A percentile compares a stretch with the other conserved stretches of the same genome.
Evolutionary conservation across 2,113 vertebrate species (phyloP).

Genomic region (Trichechus manatus): DNA sequence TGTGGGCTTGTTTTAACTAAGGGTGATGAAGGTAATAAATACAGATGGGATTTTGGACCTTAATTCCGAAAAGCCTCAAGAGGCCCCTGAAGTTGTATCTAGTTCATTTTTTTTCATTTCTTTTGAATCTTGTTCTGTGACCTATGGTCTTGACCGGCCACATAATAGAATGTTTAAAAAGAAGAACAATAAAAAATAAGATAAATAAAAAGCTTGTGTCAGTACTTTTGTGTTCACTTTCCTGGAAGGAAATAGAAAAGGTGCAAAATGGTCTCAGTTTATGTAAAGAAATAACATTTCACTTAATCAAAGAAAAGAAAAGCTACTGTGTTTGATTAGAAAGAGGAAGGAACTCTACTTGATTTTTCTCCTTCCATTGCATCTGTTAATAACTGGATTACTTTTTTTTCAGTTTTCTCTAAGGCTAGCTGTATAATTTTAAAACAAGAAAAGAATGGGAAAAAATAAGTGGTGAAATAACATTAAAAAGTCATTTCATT

Average conservation of each 20-base stretch:
- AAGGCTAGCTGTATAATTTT: not conserved
- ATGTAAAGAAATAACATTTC: not conserved
- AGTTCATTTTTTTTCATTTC: slow-evolving; percentile 61
- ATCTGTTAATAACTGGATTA: not conserved
- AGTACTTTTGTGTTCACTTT: not conserved
- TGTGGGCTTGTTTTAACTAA: not conserved
- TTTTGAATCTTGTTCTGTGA: slow-evolving; percentile 60
- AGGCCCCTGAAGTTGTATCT: slow-evolving; percentile 2
- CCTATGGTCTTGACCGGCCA: not conserved
- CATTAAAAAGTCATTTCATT: not conserved
- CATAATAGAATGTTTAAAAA: slow-evolving; percentile 44
- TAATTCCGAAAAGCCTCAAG: slow-evolving; percentile 48
- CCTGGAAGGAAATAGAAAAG: not conserved
- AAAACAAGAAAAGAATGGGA: not conserved
- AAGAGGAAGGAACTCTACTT: not conserved
- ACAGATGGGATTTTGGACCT: not conserved
- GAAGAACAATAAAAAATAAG: slow-evolving; percentile 16
- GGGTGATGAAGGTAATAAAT: slow-evolving; percentile 17
- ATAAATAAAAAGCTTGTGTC: not conserved
- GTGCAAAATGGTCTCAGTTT: not conserved
- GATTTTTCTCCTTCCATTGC: not conserved
- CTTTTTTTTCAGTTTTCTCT: not conserved
- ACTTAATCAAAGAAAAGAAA: not conserved
- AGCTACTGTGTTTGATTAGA: not conserved
- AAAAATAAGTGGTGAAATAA: not conserved